Evolutionary conservation across 1,140 invertebrate species (phyloP).

Genomic region (Watersipora subatra): DNA sequence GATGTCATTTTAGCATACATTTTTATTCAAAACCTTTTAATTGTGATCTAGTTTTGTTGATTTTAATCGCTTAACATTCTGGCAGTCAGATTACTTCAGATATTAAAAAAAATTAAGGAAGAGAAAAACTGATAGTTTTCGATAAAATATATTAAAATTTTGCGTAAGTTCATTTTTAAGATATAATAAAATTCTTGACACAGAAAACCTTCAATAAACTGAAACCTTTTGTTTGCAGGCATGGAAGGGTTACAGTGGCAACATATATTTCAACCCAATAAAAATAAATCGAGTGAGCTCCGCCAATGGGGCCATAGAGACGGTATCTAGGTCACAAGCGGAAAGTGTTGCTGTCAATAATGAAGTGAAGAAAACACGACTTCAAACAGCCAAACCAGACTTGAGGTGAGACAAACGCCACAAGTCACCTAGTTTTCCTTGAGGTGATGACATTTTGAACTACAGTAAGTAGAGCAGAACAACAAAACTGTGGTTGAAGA

Average conservation of each 20-base stretch:
- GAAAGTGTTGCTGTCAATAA: not conserved
- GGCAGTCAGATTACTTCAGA: too few species aligned
- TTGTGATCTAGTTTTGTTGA: too few species aligned
- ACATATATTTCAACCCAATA: not conserved
- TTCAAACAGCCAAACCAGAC: not conserved
- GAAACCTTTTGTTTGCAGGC: too few species aligned
- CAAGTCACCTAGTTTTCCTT: not conserved
- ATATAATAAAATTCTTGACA: too few species aligned
- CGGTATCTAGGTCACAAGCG: not conserved
- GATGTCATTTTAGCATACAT: too few species aligned
- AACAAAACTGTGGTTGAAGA: not conserved
- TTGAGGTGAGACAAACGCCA: not conserved
- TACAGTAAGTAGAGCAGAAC: not conserved
- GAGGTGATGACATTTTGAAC: not conserved
- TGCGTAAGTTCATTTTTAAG: too few species aligned
- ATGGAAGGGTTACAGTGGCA: not conserved
- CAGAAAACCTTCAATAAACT: too few species aligned
- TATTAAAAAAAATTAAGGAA: not conserved
- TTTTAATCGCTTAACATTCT: too few species aligned
- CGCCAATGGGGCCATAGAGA: not conserved
- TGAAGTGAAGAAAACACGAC: not conserved
- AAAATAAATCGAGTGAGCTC: not conserved
- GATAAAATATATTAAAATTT: not conserved
- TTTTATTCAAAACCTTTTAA: too few species aligned
- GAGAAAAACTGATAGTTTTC: not conserved